Base-by-base conservation (phyloP, 2,888 invertebrate genomes). In the Achlya flavicornis region DNA sequence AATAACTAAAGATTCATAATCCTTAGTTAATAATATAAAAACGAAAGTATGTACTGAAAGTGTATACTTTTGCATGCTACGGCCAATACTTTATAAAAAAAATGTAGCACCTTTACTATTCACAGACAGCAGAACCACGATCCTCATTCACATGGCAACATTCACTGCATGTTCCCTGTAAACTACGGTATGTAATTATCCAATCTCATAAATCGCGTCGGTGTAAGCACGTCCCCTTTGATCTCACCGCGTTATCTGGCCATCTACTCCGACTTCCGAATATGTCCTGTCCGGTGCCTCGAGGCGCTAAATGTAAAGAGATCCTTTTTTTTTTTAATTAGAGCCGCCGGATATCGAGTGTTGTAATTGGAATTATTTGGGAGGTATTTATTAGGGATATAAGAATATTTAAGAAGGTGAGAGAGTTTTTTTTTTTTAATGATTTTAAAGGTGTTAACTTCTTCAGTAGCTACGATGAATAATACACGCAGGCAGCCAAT, bases 181-280 rank as follows among this genome's bases (percentile, higher is more conserved):
- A 48, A 48, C 48, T 53, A 53, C 53, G 53, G 53, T 53, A 53
- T 53, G 53, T 53, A 53, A 53, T 19, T 19, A 16, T 53, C 10
- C n/a, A 19, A 53, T 53, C 53, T 19, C 53, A 53, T 53, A 53
- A 53, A 53, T 19, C 4, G n/a, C 1, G 46, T n/a, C 46, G 46
- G 46, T 46, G 46, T 46, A n/a, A 46, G n/a, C 46, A 46, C 46
- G 41, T 38, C 61, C 65, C 70, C 69, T 61, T 62, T 62, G 33
- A 59, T 63, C 58, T 12, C 35, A 10, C 57, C 62, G 57, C 62
- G 35, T 62, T 63, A 63, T 63, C 63, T 58, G 58, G 7, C 38
- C 60, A 60, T 60, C 60, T 33, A 60, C 53, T 53, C 10, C 53
- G 60, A 60, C 60, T 63, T 63, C 63, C 63, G 63, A 63, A 63